Conservation (phyloP, 2,113 vertebrate species). For the Okapia johnstoni region DNA sequence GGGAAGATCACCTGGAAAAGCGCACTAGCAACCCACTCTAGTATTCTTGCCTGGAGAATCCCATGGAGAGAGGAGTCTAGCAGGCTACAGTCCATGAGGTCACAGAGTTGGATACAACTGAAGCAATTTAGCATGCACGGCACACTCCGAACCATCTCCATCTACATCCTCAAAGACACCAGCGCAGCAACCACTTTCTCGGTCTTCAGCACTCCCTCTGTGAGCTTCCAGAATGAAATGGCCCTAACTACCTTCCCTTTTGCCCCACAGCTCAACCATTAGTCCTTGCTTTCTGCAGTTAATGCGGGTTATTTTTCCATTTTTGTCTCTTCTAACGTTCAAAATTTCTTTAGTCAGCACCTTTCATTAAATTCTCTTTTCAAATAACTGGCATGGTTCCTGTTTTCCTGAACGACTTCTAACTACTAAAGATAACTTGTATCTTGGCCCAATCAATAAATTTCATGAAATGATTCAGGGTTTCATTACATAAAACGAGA, state of each 20-base stretch:
- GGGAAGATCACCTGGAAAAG: not conserved
- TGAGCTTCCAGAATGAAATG: not conserved
- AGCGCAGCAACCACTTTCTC: fast-evolving
- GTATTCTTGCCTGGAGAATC: not conserved
- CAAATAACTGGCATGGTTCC: not conserved
- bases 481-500: not conserved
- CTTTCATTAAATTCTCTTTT: not conserved
- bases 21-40: not conserved
- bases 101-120: not conserved
- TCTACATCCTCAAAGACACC: not conserved
- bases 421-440: not conserved
- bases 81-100: not conserved
- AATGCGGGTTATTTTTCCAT: not conserved
- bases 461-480: not conserved
- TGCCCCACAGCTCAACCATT: too few species aligned
- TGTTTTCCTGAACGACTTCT: not conserved
- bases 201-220: fast-evolving
- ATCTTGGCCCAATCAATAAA: not conserved
- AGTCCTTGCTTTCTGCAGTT: not conserved
- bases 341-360: not conserved
- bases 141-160: not conserved
- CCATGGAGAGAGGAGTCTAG: not conserved
- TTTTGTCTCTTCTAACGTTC: not conserved
- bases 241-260: not conserved
- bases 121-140: not conserved